A percentile compares a stretch with the other conserved stretches of the same genome.
Conservation (phyloP, 2,113 vertebrate genomes). For the Dinomys branickii region DNA sequence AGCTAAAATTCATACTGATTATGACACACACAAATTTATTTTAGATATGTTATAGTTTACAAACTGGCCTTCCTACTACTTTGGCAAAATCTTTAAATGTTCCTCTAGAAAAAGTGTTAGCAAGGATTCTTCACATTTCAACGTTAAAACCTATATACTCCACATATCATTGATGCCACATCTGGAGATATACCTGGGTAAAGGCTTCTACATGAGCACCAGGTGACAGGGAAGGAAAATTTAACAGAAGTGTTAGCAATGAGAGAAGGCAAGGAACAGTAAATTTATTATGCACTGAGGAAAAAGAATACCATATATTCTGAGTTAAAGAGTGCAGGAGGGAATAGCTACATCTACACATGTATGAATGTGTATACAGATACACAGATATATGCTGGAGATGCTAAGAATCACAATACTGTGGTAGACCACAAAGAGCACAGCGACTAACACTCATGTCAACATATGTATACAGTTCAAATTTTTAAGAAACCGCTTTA, state of each 20-base stretch:
- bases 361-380: neutral
- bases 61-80: neutral
- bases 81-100: neutral
- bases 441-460: neutral
- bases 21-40: neutral
- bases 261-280: neutral
- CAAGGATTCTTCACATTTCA: neutral
- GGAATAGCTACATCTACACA: neutral
- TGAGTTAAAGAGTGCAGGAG: neutral
- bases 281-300: neutral
- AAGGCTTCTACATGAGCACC: neutral
- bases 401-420: neutral
- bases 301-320: neutral
- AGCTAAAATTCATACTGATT: neutral
- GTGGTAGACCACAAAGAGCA: neutral
- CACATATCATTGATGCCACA: too few relatives aligned
- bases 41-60: neutral
- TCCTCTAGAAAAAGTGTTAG: neutral
- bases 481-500: neutral
- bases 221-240: neutral
- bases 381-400: neutral
- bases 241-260: neutral
- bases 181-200: neutral
- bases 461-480: neutral
- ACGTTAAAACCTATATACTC: neutral